These are phyloP conservation scores for Steinernema khuongi DNA, from an alignment of 1,140 invertebrate species.

Conservation along the genomic window DNA sequence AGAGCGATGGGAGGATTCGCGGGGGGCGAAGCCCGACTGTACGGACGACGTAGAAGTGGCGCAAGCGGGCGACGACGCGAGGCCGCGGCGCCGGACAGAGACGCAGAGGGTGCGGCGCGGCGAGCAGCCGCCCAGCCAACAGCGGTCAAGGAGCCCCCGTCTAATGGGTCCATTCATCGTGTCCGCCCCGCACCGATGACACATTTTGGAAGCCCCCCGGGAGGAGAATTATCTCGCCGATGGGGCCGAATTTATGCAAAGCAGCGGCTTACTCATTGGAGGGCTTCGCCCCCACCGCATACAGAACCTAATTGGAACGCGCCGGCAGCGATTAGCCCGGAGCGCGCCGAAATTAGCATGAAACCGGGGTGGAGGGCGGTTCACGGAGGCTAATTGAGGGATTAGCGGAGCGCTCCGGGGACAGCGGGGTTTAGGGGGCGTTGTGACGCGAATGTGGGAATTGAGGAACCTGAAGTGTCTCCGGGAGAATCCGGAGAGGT, in stretches of 20 bases:
- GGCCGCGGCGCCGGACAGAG: not conserved
- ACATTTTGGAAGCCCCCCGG: conserved; percentile 14
- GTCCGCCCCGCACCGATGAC: conserved; percentile 14
- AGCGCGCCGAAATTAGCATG: too few relatives aligned
- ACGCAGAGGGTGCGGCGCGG: not conserved
- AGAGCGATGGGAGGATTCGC: too few relatives aligned
- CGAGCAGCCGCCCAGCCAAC: conserved; percentile 5
- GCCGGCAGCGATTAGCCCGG: not conserved
- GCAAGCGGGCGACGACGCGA: too few relatives aligned
- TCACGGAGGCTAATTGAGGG: too few relatives aligned
- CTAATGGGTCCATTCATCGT: conserved; percentile 16
- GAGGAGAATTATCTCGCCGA: conserved; percentile 8
- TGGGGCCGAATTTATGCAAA: conserved; percentile 1
- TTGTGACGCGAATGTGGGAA: too few relatives aligned
- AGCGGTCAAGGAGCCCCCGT: conserved; percentile 3
- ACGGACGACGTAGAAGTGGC: too few relatives aligned
- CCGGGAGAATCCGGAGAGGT: too few relatives aligned
- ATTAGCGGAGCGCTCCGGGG: too few relatives aligned
- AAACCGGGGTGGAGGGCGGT: too few relatives aligned
- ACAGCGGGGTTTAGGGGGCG: too few relatives aligned
- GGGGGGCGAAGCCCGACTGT: too few relatives aligned
- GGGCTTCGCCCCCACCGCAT: not conserved
- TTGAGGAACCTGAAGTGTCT: too few relatives aligned
- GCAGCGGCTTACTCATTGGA: not conserved
- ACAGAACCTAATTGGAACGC: conserved; percentile 11